Base-by-base conservation (phyloP, 2,113 vertebrate species). In the Chionomys nivalis region DNA sequence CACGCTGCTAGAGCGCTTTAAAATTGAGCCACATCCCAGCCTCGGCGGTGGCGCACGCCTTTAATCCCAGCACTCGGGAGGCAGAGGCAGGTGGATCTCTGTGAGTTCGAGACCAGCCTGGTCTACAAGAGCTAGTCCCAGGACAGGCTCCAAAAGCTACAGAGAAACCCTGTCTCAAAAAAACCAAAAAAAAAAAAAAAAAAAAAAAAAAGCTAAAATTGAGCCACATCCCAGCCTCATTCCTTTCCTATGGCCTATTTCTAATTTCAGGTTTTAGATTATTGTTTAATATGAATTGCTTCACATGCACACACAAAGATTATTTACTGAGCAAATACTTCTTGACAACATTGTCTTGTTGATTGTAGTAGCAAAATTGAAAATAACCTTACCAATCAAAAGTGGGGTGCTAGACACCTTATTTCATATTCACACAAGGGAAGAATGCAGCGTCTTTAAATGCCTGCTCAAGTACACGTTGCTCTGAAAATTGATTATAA, bases 371-470 rank as follows among this genome's bases (percentile, higher is more conserved):
- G n/a, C 14, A 92, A 96, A 95, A 39, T 55, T 81, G 89, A 47
- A 94, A 97, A 89, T 94, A 88, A 92, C 0, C n/a, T 68, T 42
- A 72, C 77, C 88, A 90, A 72, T 88, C 76, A 90, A 93, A 94
- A 83, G 17, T 79, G 31, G 92, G 39, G 14, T 72, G 16, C 78
- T 93, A 91, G 63, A 93, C 63, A 78, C 5, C n/a, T 87, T 79
- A 82, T 72, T 89, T 72, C 0, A 36, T 2, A 79, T 70, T 55
- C 3, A 81, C 5, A 90, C 79, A 79, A 66, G 6, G 12, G 42
- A 90, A 33, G 24, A 36, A 17, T 87, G 8, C 1, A 44, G 58
- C 10, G 77, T 86, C 21, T 92, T 82, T 77, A 93, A 95, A 11
- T 72, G 42, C 70, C 49, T 24, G 36, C 75, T 39, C 24, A 3